Evolutionary conservation across 1,140 invertebrate genomes (phyloP).

Genomic region (Nebria ingens): DNA sequence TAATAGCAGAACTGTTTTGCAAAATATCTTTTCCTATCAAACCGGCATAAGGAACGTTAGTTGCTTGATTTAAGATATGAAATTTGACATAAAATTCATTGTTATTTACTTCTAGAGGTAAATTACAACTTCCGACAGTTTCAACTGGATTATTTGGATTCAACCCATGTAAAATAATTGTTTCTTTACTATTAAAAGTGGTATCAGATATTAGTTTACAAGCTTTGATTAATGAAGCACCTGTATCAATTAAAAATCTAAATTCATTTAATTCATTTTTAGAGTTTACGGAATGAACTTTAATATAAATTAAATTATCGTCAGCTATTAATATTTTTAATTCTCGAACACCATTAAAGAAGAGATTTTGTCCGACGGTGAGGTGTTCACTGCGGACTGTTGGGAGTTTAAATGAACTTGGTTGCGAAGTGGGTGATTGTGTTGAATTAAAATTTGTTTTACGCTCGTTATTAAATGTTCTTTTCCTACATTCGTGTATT

Average conservation of each 20-base stretch:
- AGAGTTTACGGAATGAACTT: background rate
- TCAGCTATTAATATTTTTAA: background rate
- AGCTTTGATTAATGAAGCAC: too few relatives aligned
- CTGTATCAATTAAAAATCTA: background rate
- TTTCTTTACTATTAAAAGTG: background rate
- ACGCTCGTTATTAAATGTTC: background rate
- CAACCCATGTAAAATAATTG: background rate
- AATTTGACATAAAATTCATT: background rate
- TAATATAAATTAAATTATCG: background rate
- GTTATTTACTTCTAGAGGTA: background rate
- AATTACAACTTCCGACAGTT: background rate
- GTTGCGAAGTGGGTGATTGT: background rate
- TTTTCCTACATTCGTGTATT: background rate
- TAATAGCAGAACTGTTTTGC: background rate
- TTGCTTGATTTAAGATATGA: background rate
- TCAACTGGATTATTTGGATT: background rate
- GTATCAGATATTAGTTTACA: too few relatives aligned
- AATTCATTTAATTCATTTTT: background rate
- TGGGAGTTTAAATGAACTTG: background rate
- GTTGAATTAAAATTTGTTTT: background rate
- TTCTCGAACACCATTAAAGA: background rate
- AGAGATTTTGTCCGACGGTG: background rate
- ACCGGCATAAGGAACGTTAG: conserved; percentile 12
- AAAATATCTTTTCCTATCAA: conserved; percentile 12
- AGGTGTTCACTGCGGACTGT: background rate